Percentiles rank a stretch among this genome's conserved stretches.
These are phyloP conservation scores for Clarias macrocephalus DNA, from an alignment of 2,113 vertebrate species.

Conservation along the genomic window DNA sequence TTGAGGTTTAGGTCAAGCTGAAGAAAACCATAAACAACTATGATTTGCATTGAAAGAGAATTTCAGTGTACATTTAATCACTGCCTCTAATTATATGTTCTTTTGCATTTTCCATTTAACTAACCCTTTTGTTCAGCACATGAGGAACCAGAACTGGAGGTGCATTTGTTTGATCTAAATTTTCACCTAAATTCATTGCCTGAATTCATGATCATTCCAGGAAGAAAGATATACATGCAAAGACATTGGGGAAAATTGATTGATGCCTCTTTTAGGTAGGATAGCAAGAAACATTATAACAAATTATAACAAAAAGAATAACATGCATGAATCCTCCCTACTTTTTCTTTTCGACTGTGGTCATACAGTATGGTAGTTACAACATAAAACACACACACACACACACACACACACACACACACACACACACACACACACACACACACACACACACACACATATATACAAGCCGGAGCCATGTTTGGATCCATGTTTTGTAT, in stretches of 20 bases:
- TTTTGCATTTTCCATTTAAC: conserved; percentile 31
- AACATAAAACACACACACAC: no score
- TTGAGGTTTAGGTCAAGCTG: not conserved
- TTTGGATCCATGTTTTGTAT: no score
- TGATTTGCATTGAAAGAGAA: not conserved
- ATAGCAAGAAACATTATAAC: not conserved
- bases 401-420: no score
- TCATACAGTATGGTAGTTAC: no score
- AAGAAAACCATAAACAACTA: not conserved
- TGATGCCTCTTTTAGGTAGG: not conserved
- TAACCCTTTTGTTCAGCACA: conserved; percentile 5
- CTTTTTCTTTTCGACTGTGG: no score
- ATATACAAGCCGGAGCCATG: no score
- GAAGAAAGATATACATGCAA: not conserved
- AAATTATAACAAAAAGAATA: not conserved
- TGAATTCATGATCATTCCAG: conserved; percentile 27
- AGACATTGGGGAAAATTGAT: no score
- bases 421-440: accelerated
- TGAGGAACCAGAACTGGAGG: not conserved
- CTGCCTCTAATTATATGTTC: conserved; percentile 26
- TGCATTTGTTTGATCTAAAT: no score
- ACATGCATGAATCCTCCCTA: no score
- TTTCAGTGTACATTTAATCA: conserved; percentile 1
- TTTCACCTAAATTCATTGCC: conserved; percentile 17
- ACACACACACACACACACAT: no score